A percentile compares a stretch with the other conserved stretches of the same genome.
Conservation (phyloP, 2,113 vertebrate genomes). For the Epinephelus lanceolatus region DNA sequence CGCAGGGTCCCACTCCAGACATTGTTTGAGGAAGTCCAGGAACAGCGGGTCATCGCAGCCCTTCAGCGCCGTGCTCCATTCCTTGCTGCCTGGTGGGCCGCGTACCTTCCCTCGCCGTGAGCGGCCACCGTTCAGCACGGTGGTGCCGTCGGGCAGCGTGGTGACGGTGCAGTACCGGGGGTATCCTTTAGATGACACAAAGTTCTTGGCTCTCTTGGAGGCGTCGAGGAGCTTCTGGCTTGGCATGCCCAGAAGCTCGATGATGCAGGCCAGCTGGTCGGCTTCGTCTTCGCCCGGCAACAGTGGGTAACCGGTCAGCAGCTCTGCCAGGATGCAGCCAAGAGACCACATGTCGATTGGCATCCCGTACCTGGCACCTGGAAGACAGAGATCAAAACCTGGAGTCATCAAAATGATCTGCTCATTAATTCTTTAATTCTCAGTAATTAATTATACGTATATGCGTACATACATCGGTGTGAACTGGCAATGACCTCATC, state of each 20-base stretch:
- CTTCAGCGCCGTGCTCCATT: constrained; percentile 93
- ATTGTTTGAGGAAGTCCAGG: constrained; percentile 98
- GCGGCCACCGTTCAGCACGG: constrained; percentile 92
- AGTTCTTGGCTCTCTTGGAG: constrained; percentile 98
- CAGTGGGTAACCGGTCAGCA: constrained; percentile 96
- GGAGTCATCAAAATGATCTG: neutral
- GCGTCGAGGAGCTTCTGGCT: constrained; percentile 93
- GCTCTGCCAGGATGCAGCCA: constrained; percentile 98
- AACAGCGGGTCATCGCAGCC: constrained; percentile 96
- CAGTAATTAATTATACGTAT: neutral
- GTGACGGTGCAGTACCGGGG: constrained; percentile 97
- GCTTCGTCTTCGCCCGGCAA: constrained; percentile 97
- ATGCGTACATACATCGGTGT: no score
- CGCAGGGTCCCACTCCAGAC: constrained; percentile 97
- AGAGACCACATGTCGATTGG: constrained; percentile 99
- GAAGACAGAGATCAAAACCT: neutral
- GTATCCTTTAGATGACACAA: constrained; percentile 97
- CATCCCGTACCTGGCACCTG: constrained; percentile 95
- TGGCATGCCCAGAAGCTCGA: constrained; percentile 96
- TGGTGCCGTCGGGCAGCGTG: constrained; percentile 91
- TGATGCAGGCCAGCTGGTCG: constrained; percentile 98
- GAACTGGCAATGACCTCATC: no score
- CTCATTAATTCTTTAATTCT: neutral
- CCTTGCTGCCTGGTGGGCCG: constrained; percentile 93
- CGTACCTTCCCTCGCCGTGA: constrained; percentile 95